These are phyloP conservation scores for Caenorhabditis briggsae DNA, from an alignment of 1,140 invertebrate genomes.

Conservation along the genomic window DNA sequence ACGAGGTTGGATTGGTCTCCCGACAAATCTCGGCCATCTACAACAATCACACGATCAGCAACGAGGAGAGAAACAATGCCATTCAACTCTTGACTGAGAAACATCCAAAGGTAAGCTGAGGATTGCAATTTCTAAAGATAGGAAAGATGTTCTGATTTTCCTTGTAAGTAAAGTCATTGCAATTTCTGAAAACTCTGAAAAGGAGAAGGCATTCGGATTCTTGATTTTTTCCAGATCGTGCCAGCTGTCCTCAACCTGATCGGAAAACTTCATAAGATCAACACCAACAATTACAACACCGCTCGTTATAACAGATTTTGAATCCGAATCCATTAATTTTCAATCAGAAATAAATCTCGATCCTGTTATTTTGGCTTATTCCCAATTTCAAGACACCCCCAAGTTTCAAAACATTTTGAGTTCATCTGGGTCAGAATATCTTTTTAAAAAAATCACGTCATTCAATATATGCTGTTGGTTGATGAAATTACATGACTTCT, in stretches of 20 bases:
- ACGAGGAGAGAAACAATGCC: constrained; percentile 9
- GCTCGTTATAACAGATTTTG: constrained; percentile 28
- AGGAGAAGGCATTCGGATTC: too few relatives aligned
- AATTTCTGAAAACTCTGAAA: too few relatives aligned
- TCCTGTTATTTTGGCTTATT: neutral
- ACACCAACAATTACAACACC: neutral
- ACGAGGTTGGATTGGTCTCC: constrained; percentile 39
- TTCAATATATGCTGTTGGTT: too few relatives aligned
- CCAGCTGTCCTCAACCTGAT: constrained; percentile 31
- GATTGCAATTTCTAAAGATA: too few relatives aligned
- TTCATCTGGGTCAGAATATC: neutral
- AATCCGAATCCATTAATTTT: neutral
- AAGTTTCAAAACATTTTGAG: neutral
- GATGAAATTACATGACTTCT: too few relatives aligned
- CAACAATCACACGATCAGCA: constrained; percentile 10
- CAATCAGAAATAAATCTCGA: constrained; percentile 29
- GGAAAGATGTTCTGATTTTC: too few relatives aligned
- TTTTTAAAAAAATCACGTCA: too few relatives aligned
- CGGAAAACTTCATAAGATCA: constrained; percentile 46
- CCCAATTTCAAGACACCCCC: neutral
- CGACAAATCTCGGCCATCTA: constrained; percentile 23
- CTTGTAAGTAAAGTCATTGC: too few relatives aligned
- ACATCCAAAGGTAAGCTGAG: constrained; percentile 39
- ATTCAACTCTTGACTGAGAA: constrained; percentile 8
- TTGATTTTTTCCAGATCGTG: neutral